Percentiles rank a stretch among this genome's conserved stretches.
Evolutionary conservation across 2,797 vertebrate genomes (phyloP).

Genomic region (Serranus cabrilla): DNA sequence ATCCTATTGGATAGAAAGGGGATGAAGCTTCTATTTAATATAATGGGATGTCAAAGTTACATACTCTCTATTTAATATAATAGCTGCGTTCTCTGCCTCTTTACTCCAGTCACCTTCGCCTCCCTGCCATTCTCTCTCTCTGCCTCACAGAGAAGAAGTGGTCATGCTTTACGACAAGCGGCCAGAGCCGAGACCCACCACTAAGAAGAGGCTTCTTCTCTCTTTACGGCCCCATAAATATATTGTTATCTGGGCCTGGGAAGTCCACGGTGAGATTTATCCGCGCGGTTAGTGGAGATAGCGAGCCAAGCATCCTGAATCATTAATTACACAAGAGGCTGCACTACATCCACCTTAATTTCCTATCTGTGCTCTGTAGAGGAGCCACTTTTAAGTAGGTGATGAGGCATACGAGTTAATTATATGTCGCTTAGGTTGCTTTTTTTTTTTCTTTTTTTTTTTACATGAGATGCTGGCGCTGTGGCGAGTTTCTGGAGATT

Average conservation of each 20-base stretch:
- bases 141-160: conserved; percentile 40
- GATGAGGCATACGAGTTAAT: conserved; percentile 85
- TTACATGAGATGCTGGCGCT: conserved; percentile 59
- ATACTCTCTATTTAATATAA: conserved; percentile 69
- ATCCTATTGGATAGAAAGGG: conserved; percentile 3
- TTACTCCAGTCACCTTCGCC: conserved; percentile 50
- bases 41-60: conserved; percentile 60
- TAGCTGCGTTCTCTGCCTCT: conserved; percentile 41
- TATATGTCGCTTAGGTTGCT: conserved; percentile 82
- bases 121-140: conserved; percentile 27
- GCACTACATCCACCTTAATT: conserved; percentile 75
- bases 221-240: conserved; percentile 87
- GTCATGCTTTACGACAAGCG: conserved; percentile 72
- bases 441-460: conserved; percentile 34
- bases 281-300: conserved; percentile 78
- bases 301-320: conserved; percentile 83
- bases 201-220: conserved; percentile 70
- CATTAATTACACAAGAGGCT: conserved; percentile 84
- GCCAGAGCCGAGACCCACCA: conserved; percentile 69
- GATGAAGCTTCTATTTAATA: conserved; percentile 55
- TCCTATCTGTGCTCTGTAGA: conserved; percentile 65
- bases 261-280: conserved; percentile 85
- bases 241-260: conserved; percentile 84
- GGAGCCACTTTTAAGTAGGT: conserved; percentile 79
- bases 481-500: conserved; percentile 49